Percentiles rank a stretch among this genome's conserved stretches.
Evolutionary conservation across 2,888 invertebrate genomes (phyloP).

Genomic region (Tipula confusa): DNA sequence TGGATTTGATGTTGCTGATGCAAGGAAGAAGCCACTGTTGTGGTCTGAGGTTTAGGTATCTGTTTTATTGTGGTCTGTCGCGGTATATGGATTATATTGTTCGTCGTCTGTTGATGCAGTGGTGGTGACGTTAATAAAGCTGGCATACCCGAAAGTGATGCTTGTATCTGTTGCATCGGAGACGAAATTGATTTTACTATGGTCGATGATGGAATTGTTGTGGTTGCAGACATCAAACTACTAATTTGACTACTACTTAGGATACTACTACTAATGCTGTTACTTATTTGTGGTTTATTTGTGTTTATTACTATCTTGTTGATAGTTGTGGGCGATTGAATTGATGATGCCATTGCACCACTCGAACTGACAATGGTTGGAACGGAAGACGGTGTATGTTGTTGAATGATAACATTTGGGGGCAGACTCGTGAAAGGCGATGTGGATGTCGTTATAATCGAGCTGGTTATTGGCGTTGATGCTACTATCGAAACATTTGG

Average conservation of each 20-base stretch:
- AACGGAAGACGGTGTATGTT: background rate
- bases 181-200: slow-evolving; percentile 38
- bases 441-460: background rate
- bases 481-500: slow-evolving; percentile 36
- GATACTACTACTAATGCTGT: slow-evolving; percentile 39
- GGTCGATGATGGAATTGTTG: slow-evolving; percentile 32
- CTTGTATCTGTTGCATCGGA: slow-evolving; percentile 37
- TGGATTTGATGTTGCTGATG: slow-evolving; percentile 41
- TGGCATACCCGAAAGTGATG: slow-evolving; percentile 39
- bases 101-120: background rate
- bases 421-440: slow-evolving; percentile 39
- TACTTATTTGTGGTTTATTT: slow-evolving; percentile 38
- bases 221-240: background rate
- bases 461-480: slow-evolving; percentile 35
- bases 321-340: slow-evolving; percentile 13
- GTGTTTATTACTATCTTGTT: slow-evolving; percentile 41
- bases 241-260: background rate
- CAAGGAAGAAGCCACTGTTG: slow-evolving; percentile 41
- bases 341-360: slow-evolving; percentile 32
- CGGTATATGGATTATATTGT: slow-evolving; percentile 28
- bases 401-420: slow-evolving; percentile 47
- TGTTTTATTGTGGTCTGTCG: slow-evolving; percentile 27
- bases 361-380: background rate
- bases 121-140: slow-evolving; percentile 43
- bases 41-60: slow-evolving; percentile 37